phyloP scores from a whole-genome alignment of 1,140 invertebrate genomes.

The Tetragonula clypearis region DNA sequence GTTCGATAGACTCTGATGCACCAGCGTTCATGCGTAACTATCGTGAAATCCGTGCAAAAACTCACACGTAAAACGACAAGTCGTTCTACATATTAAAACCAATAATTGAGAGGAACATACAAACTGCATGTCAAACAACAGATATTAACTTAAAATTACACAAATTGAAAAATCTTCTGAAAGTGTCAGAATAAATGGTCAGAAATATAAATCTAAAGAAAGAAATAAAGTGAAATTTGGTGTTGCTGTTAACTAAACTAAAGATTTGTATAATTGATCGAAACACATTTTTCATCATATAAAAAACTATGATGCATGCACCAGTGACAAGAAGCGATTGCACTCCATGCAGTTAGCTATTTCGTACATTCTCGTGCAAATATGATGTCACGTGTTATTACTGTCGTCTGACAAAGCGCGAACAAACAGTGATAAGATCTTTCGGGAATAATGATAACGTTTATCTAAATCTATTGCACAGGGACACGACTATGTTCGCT shows the following conservation, averaged over 20 bases:
- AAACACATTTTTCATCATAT: background rate
- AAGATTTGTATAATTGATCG: too few relatives aligned
- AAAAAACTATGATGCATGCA: slow-evolving; percentile 3
- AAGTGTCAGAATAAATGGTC: background rate
- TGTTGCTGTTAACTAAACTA: background rate
- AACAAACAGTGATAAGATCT: slow-evolving; percentile 32
- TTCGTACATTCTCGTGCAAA: slow-evolving; percentile 15
- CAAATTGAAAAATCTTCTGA: background rate
- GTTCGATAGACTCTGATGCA: slow-evolving; percentile 19
- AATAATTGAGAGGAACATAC: background rate
- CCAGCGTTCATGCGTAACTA: slow-evolving; percentile 13
- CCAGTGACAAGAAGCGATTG: background rate
- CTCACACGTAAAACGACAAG: background rate
- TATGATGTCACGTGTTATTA: slow-evolving; percentile 24
- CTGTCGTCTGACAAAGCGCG: slow-evolving; percentile 3
- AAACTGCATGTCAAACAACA: background rate
- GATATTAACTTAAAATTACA: background rate
- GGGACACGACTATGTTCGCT: background rate
- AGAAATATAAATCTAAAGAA: background rate
- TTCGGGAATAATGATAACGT: slow-evolving; percentile 39
- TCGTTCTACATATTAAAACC: background rate
- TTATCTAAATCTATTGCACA: slow-evolving; percentile 19
- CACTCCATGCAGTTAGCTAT: background rate
- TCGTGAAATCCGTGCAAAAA: slow-evolving; percentile 19
- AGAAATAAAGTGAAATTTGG: background rate